Evolutionary conservation across 2,888 invertebrate species (phyloP).

Genomic region (Copidosoma aretas): DNA sequence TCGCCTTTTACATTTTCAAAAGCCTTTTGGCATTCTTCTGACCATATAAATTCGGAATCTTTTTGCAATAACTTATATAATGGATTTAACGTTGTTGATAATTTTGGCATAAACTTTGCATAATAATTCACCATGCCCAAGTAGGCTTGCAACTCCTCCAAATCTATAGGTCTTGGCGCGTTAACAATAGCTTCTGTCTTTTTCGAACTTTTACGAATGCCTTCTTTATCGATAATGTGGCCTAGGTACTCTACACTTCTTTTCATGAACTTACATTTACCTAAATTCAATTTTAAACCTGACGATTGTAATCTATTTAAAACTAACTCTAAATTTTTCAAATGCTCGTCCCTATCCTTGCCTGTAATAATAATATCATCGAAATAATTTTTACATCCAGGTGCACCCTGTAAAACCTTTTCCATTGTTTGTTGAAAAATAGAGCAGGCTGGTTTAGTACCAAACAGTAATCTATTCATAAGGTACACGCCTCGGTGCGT

Average conservation of each 20-base stretch:
- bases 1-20: too few relatives aligned
- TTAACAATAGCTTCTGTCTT: not conserved
- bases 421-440: slow-evolving; percentile 54
- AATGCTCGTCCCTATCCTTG: slow-evolving; percentile 42
- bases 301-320: slow-evolving; percentile 43
- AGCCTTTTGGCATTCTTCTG: too few relatives aligned
- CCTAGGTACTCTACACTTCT: slow-evolving; percentile 48
- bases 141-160: too few relatives aligned
- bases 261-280: slow-evolving; percentile 51
- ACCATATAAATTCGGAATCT: too few relatives aligned
- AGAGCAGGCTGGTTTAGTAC: slow-evolving; percentile 52
- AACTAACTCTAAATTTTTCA: slow-evolving; percentile 44
- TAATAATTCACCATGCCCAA: too few relatives aligned
- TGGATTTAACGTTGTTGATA: too few relatives aligned
- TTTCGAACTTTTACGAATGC: slow-evolving; percentile 49
- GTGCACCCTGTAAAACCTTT: slow-evolving; percentile 46
- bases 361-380: slow-evolving; percentile 51
- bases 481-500: slow-evolving; percentile 43
- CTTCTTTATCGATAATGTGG: slow-evolving; percentile 50
- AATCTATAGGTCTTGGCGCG: too few relatives aligned
- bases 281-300: slow-evolving; percentile 46
- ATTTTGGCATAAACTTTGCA: too few relatives aligned
- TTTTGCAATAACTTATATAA: too few relatives aligned
- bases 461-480: slow-evolving; percentile 50
- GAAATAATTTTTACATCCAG: slow-evolving; percentile 36